These are phyloP conservation scores for Hyposmocoma kahamanoa DNA, from an alignment of 1,140 invertebrate species.

Conservation along the genomic window DNA sequence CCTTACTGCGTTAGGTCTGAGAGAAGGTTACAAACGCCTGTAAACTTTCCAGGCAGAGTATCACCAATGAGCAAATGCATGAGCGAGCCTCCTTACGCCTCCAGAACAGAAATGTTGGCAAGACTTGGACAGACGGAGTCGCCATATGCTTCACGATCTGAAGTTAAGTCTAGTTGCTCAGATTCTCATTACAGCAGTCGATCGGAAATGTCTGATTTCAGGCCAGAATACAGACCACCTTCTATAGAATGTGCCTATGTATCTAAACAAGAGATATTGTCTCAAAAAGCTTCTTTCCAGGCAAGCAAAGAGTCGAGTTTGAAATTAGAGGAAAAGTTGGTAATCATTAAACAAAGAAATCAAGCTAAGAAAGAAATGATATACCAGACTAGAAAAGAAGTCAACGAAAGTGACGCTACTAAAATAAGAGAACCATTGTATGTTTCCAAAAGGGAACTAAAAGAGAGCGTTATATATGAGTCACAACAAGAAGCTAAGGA, in stretches of 20 bases:
- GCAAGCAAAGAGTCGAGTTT: slow-evolving; percentile 52
- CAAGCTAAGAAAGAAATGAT: slow-evolving; percentile 72
- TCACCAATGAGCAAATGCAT: slow-evolving; percentile 64
- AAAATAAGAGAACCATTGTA: slow-evolving; percentile 67
- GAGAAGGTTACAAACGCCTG: slow-evolving; percentile 55
- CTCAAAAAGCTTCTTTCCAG: slow-evolving; percentile 67
- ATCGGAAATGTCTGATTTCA: slow-evolving; percentile 39
- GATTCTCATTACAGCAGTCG: slow-evolving; percentile 43
- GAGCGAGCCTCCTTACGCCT: slow-evolving; percentile 63
- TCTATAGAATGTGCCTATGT: slow-evolving; percentile 68
- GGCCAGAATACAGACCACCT: slow-evolving; percentile 44
- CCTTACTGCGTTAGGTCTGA: slow-evolving; percentile 54
- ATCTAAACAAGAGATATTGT: slow-evolving; percentile 68
- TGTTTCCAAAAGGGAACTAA: slow-evolving; percentile 68
- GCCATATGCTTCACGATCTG: slow-evolving; percentile 45
- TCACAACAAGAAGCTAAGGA: slow-evolving; percentile 68
- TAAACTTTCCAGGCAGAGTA: slow-evolving; percentile 45
- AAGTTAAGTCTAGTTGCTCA: slow-evolving; percentile 59
- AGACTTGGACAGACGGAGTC: slow-evolving; percentile 52
- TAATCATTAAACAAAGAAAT: slow-evolving; percentile 70
- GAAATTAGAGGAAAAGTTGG: slow-evolving; percentile 65
- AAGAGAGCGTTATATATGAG: slow-evolving; percentile 70
- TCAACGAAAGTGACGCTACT: slow-evolving; percentile 55
- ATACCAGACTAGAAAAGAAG: slow-evolving; percentile 66
- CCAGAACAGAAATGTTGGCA: slow-evolving; percentile 61